Evolutionary conservation across 2,797 vertebrate genomes (phyloP).

Genomic region (Spinus pinus): DNA sequence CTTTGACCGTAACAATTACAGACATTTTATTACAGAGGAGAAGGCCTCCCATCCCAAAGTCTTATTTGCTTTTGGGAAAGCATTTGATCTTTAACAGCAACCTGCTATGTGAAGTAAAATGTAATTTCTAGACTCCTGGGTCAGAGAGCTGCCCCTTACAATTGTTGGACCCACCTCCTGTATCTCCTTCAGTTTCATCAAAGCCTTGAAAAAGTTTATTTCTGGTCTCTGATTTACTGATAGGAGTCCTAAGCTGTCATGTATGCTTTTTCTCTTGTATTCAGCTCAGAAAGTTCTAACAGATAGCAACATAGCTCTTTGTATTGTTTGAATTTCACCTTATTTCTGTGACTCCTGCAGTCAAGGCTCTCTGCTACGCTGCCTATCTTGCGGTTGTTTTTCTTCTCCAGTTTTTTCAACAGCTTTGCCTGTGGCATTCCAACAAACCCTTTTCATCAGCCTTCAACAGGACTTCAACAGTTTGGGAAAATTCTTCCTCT

Average conservation of each 20-base stretch:
- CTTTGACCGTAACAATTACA: not conserved
- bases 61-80: not conserved
- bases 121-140: not conserved
- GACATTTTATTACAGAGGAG: not conserved
- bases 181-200: not conserved
- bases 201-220: not conserved
- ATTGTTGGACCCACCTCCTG: not conserved
- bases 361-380: not conserved
- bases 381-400: not conserved
- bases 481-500: not conserved
- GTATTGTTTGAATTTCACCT: not conserved
- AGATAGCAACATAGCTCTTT: not conserved
- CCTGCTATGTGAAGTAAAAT: not conserved
- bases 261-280: not conserved
- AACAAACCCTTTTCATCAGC: not conserved
- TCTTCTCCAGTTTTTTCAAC: not conserved
- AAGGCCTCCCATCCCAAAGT: fast-evolving
- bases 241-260: not conserved
- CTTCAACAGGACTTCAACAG: not conserved
- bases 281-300: not conserved
- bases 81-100: not conserved
- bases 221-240: not conserved
- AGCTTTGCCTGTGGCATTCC: not conserved
- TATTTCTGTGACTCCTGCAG: not conserved
- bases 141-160: not conserved